Evolutionary conservation across 2,113 vertebrate species (phyloP).

Genomic region (Notarius lentiginosus): DNA sequence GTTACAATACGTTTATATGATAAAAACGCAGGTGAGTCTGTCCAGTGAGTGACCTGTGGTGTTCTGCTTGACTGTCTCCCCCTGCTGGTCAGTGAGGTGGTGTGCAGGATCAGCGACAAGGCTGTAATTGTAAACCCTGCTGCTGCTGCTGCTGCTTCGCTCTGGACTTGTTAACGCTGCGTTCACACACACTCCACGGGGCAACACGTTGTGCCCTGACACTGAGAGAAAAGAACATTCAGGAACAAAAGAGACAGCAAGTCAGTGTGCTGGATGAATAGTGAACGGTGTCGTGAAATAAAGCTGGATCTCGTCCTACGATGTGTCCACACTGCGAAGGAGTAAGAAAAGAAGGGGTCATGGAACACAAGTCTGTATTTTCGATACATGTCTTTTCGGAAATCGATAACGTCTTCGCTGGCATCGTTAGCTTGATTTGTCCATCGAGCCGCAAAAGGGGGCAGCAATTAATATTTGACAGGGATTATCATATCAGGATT

Average conservation of each 20-base stretch:
- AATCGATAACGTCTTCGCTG: too few relatives aligned
- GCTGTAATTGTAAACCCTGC: background rate
- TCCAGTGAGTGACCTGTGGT: constrained; percentile 52
- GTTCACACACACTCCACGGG: constrained; percentile 54
- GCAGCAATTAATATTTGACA: too few relatives aligned
- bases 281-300: background rate
- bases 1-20: background rate
- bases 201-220: constrained; percentile 60
- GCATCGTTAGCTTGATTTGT: too few relatives aligned
- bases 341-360: background rate
- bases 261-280: background rate
- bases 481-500: too few relatives aligned
- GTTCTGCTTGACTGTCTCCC: constrained; percentile 42
- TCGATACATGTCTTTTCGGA: too few relatives aligned
- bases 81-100: constrained; percentile 55
- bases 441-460: too few relatives aligned
- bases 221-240: constrained; percentile 51
- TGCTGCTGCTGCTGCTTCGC: constrained; percentile 16
- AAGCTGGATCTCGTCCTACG: background rate
- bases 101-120: background rate
- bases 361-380: background rate
- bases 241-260: background rate
- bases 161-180: constrained; percentile 50
- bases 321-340: background rate
- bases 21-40: background rate